phyloP scores from a whole-genome alignment of 2,888 invertebrate species.

The Troilus luridus region DNA sequence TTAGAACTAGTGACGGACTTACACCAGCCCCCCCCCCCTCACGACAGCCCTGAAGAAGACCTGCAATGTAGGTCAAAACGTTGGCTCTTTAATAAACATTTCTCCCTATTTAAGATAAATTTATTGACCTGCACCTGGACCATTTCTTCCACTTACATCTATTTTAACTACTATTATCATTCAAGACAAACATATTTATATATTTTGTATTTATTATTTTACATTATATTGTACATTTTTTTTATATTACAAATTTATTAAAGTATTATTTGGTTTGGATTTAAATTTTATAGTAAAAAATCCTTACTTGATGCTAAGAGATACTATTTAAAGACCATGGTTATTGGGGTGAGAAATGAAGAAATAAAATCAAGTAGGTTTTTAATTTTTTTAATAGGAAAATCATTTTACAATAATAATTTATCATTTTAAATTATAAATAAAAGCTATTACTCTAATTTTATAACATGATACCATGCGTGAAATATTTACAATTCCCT shows the following conservation, averaged over 20 bases:
- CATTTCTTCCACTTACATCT: too few species aligned
- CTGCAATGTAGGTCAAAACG: too few species aligned
- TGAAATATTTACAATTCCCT: slow-evolving; percentile 13
- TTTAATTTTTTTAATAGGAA: not conserved
- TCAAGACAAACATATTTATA: too few species aligned
- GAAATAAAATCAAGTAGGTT: not conserved
- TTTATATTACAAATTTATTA: not conserved
- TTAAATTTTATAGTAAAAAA: not conserved
- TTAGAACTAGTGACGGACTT: too few species aligned
- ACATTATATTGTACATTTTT: too few species aligned
- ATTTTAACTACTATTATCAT: too few species aligned
- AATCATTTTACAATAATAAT: slow-evolving; percentile 47
- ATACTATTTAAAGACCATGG: not conserved
- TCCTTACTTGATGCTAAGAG: not conserved
- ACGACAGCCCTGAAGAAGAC: too few species aligned
- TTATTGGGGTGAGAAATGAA: not conserved
- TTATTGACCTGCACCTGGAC: too few species aligned
- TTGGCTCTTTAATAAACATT: too few species aligned
- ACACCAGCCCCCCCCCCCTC: too few species aligned
- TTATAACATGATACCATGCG: slow-evolving; percentile 22
- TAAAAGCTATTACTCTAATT: not conserved
- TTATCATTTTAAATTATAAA: slow-evolving; percentile 6
- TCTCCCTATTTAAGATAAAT: too few species aligned
- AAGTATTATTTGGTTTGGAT: not conserved
- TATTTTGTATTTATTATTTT: too few species aligned